Percentiles rank a stretch among this genome's conserved stretches.
phyloP scores from a whole-genome alignment of 2,888 invertebrate species.

The Syrista parreyssii region DNA sequence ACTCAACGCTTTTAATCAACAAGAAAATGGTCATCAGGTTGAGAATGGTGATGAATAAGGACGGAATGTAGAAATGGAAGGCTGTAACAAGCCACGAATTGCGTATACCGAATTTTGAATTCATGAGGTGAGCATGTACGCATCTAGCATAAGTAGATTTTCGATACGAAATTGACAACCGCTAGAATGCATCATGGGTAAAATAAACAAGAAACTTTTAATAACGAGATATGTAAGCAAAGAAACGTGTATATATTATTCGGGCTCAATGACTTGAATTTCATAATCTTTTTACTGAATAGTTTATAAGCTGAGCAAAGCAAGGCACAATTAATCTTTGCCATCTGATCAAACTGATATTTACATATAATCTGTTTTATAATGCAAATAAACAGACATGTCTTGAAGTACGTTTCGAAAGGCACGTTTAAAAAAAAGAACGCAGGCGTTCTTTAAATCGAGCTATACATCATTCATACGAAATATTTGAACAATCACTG shows the following conservation, averaged over 20 bases:
- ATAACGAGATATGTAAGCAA: slow-evolving; percentile 10
- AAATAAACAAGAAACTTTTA: slow-evolving; percentile 2
- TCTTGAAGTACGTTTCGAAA: background rate
- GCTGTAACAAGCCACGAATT: background rate
- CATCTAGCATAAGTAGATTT: background rate
- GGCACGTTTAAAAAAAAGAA: background rate
- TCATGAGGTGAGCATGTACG: background rate
- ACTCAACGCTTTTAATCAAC: slow-evolving; percentile 20
- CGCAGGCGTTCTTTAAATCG: background rate
- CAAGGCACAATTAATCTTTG: background rate
- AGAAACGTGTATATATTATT: background rate
- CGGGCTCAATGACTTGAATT: background rate
- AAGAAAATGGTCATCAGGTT: slow-evolving; percentile 2
- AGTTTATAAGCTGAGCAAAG: background rate
- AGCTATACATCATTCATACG: background rate
- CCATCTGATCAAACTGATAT: background rate
- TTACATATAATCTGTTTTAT: background rate
- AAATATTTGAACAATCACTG: background rate
- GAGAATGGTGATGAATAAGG: background rate
- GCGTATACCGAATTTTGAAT: background rate
- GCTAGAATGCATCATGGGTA: background rate
- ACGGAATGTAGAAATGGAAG: background rate
- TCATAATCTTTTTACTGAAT: background rate
- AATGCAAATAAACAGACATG: background rate
- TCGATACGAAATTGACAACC: background rate